Conservation (phyloP, 2,113 vertebrate genomes). For the Leptocoma aspasia region DNA sequence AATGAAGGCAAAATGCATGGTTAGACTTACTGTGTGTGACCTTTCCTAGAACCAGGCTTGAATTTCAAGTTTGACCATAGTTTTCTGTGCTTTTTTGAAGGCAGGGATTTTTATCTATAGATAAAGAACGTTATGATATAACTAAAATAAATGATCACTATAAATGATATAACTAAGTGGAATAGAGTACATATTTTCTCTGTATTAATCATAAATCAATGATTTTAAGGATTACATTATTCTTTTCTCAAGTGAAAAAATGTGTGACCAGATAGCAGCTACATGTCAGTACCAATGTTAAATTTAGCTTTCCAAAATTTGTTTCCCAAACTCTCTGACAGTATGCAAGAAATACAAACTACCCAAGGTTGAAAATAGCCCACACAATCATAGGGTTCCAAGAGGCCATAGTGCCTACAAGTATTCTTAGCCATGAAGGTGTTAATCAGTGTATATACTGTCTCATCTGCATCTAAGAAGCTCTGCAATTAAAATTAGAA, state of each 20-base stretch:
- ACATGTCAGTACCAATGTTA: background rate
- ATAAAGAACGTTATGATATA: background rate
- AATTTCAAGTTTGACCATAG: background rate
- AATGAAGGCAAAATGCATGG: background rate
- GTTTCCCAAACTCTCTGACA: background rate
- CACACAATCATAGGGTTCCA: background rate
- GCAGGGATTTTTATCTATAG: background rate
- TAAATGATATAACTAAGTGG: no score
- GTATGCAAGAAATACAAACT: background rate
- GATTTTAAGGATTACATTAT: background rate
- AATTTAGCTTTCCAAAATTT: background rate
- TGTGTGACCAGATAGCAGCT: background rate
- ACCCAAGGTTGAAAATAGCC: background rate
- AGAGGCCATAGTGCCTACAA: background rate
- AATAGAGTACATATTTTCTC: background rate
- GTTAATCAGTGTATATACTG: slow-evolving; percentile 49
- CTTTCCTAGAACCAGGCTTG: background rate
- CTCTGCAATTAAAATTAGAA: slow-evolving; percentile 65
- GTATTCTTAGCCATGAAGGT: slow-evolving; percentile 21
- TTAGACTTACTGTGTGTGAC: background rate
- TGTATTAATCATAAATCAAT: background rate
- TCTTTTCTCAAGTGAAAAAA: background rate
- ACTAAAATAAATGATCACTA: no score
- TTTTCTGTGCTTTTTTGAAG: background rate
- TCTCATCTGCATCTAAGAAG: slow-evolving; percentile 57